Base-by-base conservation (phyloP, 2,113 vertebrate species). In the Gambusia affinis region DNA sequence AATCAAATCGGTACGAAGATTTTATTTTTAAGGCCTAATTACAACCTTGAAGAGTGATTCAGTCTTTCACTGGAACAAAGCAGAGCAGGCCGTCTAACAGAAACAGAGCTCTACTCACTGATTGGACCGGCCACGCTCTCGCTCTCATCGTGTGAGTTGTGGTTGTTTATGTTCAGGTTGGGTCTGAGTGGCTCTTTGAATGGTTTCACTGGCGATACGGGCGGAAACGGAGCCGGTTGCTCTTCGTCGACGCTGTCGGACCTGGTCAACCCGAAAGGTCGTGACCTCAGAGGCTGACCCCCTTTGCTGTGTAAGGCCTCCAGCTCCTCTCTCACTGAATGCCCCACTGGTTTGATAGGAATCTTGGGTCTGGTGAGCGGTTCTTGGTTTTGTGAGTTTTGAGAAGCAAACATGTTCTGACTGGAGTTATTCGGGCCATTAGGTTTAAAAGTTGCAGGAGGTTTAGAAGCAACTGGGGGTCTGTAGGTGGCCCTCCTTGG, bases 391-490 rank as follows among this genome's bases (percentile, higher is more conserved):
- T 57, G 67, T 15, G 68, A 8, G 22, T 27, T 84, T 76, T 85
- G 92, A 15, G 87, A 83, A 11, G 6, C 2, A 0, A 30, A 54
- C 14, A 78, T 33, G 15, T 89, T 81, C 65, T 85, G 75, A 61
- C 28, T 66, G 64, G 60, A 7, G 33, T 85, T 27, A 8, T 83
- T 78, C 1, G 8, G n/a, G 24, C 42, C 73, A 5, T 2, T 70
- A 78, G 94, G 94, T 81, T 95, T 96, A 35, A 93, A 90, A 75
- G 94, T 85, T 60, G 95, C 75, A 1, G 89, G 86, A 22, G 97
- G 97, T 85, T 97, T 99, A 70, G 94, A 93, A n/a, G 94, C 87
- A 70, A 94, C 61, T 44, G 91, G 82, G 29, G 95, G 92, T 86
- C 92, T 95, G 42, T 67, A 77, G 17, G 78, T 11, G 0, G 93